Conservation (phyloP, 2,888 invertebrate species). For the Amphipoea lucens region DNA sequence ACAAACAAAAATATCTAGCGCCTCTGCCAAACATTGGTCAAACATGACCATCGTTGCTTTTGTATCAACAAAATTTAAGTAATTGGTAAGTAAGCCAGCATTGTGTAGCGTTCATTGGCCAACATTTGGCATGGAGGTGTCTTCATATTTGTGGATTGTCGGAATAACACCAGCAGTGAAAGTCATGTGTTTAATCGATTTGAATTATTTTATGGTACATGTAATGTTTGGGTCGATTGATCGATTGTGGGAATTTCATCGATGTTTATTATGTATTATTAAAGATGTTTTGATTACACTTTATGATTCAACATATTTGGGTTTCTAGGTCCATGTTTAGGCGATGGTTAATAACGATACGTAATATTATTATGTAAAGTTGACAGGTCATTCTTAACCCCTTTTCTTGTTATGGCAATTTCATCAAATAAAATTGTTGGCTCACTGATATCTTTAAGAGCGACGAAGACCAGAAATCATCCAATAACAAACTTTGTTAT, state of each 20-base stretch:
- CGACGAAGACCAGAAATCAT: background rate
- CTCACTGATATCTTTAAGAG: background rate
- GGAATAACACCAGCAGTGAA: slow-evolving; percentile 24
- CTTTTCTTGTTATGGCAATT: background rate
- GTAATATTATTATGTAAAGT: slow-evolving; percentile 38
- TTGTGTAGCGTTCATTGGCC: background rate
- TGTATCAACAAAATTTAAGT: background rate
- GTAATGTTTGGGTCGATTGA: slow-evolving; percentile 12
- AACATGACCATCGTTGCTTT: background rate
- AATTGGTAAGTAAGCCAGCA: background rate
- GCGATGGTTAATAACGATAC: slow-evolving; percentile 10
- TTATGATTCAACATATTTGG: slow-evolving; percentile 13
- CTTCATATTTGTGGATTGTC: slow-evolving; percentile 7
- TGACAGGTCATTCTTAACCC: background rate
- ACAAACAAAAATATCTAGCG: background rate
- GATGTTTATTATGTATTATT: slow-evolving; percentile 1
- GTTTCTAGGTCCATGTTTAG: slow-evolving; percentile 33
- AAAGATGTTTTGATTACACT: slow-evolving; percentile 15
- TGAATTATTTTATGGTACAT: slow-evolving; percentile 35
- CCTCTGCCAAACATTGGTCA: slow-evolving; percentile 14
- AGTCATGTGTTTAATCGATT: slow-evolving; percentile 44
- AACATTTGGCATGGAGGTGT: slow-evolving; percentile 14
- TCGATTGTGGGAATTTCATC: slow-evolving; percentile 32
- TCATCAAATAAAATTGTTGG: background rate
- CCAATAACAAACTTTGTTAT: too few relatives aligned